Conservation (phyloP, 2,113 vertebrate genomes). For the Sturnira hondurensis region DNA sequence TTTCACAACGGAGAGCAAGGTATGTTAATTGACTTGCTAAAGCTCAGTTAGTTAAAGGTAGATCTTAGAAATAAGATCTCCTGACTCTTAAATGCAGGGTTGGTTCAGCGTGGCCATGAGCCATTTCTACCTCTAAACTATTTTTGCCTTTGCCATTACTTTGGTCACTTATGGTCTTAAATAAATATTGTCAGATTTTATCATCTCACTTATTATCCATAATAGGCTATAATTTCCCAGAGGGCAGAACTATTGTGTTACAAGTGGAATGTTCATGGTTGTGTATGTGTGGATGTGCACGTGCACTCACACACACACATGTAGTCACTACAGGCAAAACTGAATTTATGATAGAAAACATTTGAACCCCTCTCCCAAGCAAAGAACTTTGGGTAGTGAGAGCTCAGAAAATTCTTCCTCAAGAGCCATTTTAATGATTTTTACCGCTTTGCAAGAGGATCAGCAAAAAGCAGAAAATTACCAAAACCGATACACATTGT, state of each 20-base stretch:
- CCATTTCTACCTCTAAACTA: background rate
- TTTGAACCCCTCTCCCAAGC: background rate
- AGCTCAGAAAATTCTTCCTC: background rate
- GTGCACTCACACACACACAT: background rate
- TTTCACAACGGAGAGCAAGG: background rate
- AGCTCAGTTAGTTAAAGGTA: background rate
- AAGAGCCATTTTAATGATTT: background rate
- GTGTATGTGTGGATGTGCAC: background rate
- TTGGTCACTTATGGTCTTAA: background rate
- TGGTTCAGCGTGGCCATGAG: background rate
- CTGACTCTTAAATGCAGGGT: background rate
- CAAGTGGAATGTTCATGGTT: background rate
- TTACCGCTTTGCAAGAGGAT: background rate
- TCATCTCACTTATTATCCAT: background rate
- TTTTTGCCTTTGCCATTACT: background rate
- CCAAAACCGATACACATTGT: background rate
- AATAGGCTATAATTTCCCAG: background rate
- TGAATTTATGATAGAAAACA: background rate
- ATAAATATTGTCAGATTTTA: background rate
- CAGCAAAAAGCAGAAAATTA: background rate
- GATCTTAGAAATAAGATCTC: background rate
- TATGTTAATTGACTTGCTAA: background rate
- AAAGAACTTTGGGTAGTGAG: background rate
- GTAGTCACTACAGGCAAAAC: background rate
- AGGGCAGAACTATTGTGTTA: background rate